A percentile compares a stretch with the other conserved stretches of the same genome.
Evolutionary conservation across 1,140 invertebrate species (phyloP).

Genomic region (Drosophila serrata): DNA sequence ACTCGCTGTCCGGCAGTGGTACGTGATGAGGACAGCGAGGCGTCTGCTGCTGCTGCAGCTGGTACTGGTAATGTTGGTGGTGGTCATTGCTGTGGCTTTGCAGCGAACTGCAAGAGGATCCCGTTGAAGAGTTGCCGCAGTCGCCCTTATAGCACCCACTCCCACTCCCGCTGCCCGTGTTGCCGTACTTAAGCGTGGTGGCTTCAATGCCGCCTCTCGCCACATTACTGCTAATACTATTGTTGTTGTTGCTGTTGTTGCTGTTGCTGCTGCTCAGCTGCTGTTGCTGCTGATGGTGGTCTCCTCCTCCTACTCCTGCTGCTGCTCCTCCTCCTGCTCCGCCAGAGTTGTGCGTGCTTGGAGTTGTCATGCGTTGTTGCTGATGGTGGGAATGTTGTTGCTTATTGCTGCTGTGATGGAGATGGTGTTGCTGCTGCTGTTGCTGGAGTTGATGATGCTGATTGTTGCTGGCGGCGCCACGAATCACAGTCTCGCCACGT

Average conservation of each 20-base stretch:
- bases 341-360: constrained; percentile 49
- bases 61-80: constrained; percentile 84
- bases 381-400: constrained; percentile 77
- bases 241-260: constrained; percentile 59
- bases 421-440: constrained; percentile 60
- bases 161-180: constrained; percentile 72
- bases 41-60: constrained; percentile 84
- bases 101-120: constrained; percentile 65
- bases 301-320: constrained; percentile 26
- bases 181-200: constrained; percentile 78
- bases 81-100: constrained; percentile 80
- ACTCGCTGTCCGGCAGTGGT: constrained; percentile 88
- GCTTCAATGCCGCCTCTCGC: constrained; percentile 79
- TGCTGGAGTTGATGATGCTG: constrained; percentile 57
- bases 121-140: constrained; percentile 45
- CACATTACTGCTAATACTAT: constrained; percentile 79
- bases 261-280: constrained; percentile 43
- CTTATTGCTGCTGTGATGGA: constrained; percentile 57
- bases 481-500: constrained; percentile 81
- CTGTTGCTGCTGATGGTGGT: constrained; percentile 33
- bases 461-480: constrained; percentile 65
- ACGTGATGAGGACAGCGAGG: constrained; percentile 88
- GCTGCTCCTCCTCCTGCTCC: constrained; percentile 31
- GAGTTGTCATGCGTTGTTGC: constrained; percentile 75
- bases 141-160: constrained; percentile 51